Evolutionary conservation across 2,113 vertebrate species (phyloP).

Genomic region (Otolemur garnettii): DNA sequence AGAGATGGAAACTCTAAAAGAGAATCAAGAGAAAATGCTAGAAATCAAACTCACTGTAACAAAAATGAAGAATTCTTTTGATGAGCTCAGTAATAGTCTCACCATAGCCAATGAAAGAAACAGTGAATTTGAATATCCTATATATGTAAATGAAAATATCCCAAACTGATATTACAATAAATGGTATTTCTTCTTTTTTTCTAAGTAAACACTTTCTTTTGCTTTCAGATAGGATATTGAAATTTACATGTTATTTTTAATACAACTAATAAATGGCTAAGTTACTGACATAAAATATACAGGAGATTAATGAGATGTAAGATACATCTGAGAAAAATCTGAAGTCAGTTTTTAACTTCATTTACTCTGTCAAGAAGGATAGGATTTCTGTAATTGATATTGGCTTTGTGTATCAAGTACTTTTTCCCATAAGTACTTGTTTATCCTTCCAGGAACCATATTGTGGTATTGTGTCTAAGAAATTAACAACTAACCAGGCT

Average conservation of each 20-base stretch:
- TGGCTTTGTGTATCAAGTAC: background rate
- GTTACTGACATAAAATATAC: slow-evolving; percentile 34
- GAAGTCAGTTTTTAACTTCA: background rate
- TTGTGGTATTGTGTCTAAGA: background rate
- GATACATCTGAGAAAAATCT: background rate
- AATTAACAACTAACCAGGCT: background rate
- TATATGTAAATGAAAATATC: no score
- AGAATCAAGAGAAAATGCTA: no score
- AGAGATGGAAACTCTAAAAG: no score
- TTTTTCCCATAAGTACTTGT: background rate
- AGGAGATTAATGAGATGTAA: background rate
- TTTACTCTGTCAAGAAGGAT: background rate
- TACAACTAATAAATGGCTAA: background rate
- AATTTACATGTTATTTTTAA: slow-evolving; percentile 40
- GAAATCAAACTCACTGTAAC: no score
- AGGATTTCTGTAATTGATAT: background rate
- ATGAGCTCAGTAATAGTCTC: no score
- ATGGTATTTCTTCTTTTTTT: background rate
- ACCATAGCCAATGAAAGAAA: no score
- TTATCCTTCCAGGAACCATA: background rate
- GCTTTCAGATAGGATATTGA: slow-evolving; percentile 78
- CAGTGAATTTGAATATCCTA: no score
- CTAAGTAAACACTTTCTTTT: slow-evolving; percentile 71
- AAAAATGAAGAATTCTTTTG: no score
- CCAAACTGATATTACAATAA: no score